Evolutionary conservation across 2,888 invertebrate genomes (phyloP), one percentile per base, ranked within the genome.

Genomic region (Amphipyra berbera): DNA sequence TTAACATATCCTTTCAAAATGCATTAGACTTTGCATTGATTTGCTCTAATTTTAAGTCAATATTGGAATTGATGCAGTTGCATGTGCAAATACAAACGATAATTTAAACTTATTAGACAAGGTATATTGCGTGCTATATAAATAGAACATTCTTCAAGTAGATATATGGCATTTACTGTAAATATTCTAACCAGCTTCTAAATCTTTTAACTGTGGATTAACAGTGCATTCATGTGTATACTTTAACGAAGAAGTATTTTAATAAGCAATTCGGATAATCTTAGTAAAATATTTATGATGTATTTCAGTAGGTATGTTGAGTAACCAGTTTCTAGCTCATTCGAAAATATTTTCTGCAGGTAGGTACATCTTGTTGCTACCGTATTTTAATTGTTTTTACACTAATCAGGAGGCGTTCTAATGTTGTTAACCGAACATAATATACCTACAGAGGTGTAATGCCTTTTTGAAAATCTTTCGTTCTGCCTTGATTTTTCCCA

Each of bases 1-100:
- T 61, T 33, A 61, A 37, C 8, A 30, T n/a, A 6, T 64, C 50
- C 75, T 57, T 64, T 48, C 47, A 53, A 61, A 56, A 14, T 53
- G 44, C 33, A 48, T 48, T 54, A 30, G 47, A 41, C 27, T 56
- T 48, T 14, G 21, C 21, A 61, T 72, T 27, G 48, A 21, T 41
- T 53, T 47, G 48, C 38, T 57, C 9, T 10, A 9, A 50, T 46
- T 69, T 35, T 12, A 14, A 56, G 10, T 21, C 0, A 38, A 2
- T 21, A 21, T 60, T 21, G 41, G 7, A 0, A 48, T 60, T 55
- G 7, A 49, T 60, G 15, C n/a, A 46, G 52, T 49, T 57, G 47
- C 7, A 14, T 9, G 7, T 33, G 14, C 33, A 55, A 47, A 37
- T 41, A 5, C 30, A 41, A 33, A 12, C 33, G 10, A 44, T 6